These are phyloP conservation scores for Tuberolachnus salignus DNA, from an alignment of 2,888 invertebrate species.

Conservation along the genomic window DNA sequence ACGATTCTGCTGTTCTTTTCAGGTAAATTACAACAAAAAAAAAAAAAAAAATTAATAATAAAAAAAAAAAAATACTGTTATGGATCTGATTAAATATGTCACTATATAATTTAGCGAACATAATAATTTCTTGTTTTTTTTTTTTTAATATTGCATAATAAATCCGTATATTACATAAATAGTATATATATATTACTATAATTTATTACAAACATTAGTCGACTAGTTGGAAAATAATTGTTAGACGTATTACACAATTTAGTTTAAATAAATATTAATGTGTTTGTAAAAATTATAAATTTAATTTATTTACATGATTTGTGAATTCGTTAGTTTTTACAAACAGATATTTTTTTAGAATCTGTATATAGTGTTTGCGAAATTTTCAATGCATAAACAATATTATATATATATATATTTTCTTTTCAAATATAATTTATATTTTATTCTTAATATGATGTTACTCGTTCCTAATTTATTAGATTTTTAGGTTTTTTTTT, in stretches of 20 bases:
- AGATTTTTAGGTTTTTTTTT: too few relatives aligned
- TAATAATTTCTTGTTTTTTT: background rate
- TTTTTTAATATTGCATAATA: background rate
- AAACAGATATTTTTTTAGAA: background rate
- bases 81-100: background rate
- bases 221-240: background rate
- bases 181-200: background rate
- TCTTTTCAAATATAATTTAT: background rate
- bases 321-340: background rate
- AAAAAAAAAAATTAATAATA: too few relatives aligned
- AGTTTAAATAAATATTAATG: background rate
- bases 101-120: background rate
- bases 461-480: too few relatives aligned
- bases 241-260: background rate
- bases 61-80: background rate
- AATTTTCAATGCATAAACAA: background rate
- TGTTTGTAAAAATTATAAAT: background rate
- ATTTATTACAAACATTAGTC: background rate
- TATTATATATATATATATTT: background rate
- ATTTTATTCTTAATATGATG: background rate
- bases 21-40: slow-evolving; percentile 27
- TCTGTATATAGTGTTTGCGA: background rate
- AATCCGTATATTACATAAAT: background rate
- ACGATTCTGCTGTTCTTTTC: slow-evolving; percentile 14
- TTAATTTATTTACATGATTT: too few relatives aligned